A percentile compares a stretch with the other conserved stretches of the same genome.
phyloP scores from a whole-genome alignment of 1,140 invertebrate genomes.

The Atta colombica region DNA sequence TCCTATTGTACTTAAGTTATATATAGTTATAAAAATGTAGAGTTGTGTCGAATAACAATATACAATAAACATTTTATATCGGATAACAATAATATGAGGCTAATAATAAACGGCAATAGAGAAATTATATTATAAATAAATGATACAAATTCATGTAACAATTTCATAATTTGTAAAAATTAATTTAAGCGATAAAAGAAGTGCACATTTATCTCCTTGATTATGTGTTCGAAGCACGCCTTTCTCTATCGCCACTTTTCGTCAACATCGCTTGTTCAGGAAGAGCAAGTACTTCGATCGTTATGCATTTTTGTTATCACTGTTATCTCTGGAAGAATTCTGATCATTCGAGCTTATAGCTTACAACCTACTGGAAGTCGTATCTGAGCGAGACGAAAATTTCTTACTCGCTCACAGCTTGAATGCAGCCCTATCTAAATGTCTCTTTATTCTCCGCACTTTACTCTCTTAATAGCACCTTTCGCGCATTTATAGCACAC shows the following conservation, averaged over 20 bases:
- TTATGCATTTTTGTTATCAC: constrained; percentile 56
- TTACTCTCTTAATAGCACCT: constrained; percentile 48
- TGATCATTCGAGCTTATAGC: constrained; percentile 61
- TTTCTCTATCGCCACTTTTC: constrained; percentile 65
- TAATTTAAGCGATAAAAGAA: constrained; percentile 4
- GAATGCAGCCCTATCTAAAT: constrained; percentile 26
- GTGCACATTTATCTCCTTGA: constrained; percentile 40
- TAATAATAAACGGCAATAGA: neutral
- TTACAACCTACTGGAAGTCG: constrained; percentile 39
- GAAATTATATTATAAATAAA: neutral
- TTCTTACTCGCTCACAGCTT: constrained; percentile 56
- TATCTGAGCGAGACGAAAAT: constrained; percentile 37
- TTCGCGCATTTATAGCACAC: constrained; percentile 55
- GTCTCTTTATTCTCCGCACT: constrained; percentile 53
- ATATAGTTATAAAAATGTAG: constrained; percentile 5
- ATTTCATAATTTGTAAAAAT: neutral
- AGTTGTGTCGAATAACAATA: too few relatives aligned
- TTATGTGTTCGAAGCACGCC: constrained; percentile 31
- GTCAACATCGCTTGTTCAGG: constrained; percentile 64
- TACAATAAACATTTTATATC: too few relatives aligned
- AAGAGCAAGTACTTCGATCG: constrained; percentile 28
- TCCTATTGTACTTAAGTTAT: neutral
- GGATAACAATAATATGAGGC: neutral
- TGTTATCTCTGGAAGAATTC: constrained; percentile 15
- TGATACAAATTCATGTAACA: neutral